Evolutionary conservation across 2,888 invertebrate genomes (phyloP).

Genomic region (Disparrhopalites patrizii): DNA sequence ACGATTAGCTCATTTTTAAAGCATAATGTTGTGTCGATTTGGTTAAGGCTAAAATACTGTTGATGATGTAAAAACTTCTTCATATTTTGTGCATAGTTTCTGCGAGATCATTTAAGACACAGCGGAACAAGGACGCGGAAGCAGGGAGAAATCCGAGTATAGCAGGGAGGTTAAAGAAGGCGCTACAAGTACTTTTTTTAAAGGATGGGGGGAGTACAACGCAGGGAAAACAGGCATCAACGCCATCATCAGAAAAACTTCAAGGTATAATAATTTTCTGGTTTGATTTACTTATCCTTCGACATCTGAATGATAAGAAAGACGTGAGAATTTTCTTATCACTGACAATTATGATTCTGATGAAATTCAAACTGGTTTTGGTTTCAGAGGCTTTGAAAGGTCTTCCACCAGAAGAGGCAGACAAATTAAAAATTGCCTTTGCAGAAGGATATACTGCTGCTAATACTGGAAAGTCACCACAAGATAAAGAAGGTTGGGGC

Average conservation of each 20-base stretch:
- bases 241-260: constrained; percentile 38
- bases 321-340: no score
- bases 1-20: background rate
- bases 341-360: no score
- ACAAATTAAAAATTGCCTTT: constrained; percentile 79
- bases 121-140: constrained; percentile 67
- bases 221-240: no score
- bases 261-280: constrained; percentile 41
- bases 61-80: constrained; percentile 36
- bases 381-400: constrained; percentile 58
- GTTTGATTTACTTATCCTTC: no score
- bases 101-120: constrained; percentile 74
- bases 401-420: constrained; percentile 60
- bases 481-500: constrained; percentile 50
- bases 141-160: constrained; percentile 67
- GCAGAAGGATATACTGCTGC: constrained; percentile 86
- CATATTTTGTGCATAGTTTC: constrained; percentile 52
- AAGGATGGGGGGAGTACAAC: no score
- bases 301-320: no score
- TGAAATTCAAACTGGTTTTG: no score
- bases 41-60: background rate
- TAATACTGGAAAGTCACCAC: constrained; percentile 49
- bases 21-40: background rate
- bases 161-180: constrained; percentile 63
- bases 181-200: no score